Percentiles rank a stretch among this genome's conserved stretches.
Conservation (phyloP, 2,113 vertebrate species). For the Onychostoma macrolepis region DNA sequence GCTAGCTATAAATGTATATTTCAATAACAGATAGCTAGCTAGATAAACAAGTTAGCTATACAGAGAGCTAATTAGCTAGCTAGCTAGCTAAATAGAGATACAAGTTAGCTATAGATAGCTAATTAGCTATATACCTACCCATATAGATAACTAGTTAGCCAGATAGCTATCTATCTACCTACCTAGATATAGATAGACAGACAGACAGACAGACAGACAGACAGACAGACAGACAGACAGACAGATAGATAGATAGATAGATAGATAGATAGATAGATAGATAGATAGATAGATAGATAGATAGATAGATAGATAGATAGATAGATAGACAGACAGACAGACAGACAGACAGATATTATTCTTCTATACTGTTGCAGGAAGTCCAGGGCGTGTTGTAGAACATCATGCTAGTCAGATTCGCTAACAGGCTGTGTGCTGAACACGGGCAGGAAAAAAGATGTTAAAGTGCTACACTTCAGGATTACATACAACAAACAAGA, state of each 20-base stretch:
- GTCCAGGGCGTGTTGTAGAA: not conserved
- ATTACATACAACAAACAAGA: constrained; percentile 58
- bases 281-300: too few species aligned
- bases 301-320: not conserved
- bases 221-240: too few species aligned
- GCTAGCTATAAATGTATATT: not conserved
- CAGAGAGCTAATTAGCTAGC: too few species aligned
- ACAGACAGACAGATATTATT: not conserved
- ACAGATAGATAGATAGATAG: not conserved
- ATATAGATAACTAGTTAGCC: not conserved
- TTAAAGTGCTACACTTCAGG: constrained; percentile 62
- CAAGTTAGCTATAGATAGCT: not conserved
- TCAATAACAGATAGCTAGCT: not conserved
- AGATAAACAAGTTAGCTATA: not conserved
- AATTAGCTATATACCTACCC: not conserved
- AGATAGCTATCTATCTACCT: not conserved
- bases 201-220: not conserved
- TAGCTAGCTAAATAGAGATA: too few species aligned
- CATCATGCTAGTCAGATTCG: constrained; percentile 46
- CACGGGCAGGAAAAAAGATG: constrained; percentile 53
- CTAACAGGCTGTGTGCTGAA: constrained; percentile 50
- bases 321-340: constrained; percentile 8
- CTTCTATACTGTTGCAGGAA: constrained; percentile 14
- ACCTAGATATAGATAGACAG: not conserved
- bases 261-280: not conserved